Base-by-base conservation (phyloP, 2,888 invertebrate genomes). In the Tiliacea aurago region DNA sequence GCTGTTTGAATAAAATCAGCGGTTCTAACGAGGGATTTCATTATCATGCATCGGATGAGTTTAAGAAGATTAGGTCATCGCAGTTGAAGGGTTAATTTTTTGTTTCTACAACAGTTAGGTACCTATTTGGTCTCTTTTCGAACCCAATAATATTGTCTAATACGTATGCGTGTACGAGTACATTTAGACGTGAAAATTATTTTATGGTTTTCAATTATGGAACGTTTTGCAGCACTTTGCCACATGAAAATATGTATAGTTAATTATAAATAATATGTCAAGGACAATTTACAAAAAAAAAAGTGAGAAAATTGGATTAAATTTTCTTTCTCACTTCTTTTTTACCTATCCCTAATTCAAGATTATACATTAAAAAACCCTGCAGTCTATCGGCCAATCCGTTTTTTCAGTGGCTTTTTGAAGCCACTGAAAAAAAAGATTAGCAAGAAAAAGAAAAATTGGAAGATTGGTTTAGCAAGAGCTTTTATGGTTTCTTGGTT, bases 1-100 rank as follows among this genome's bases (percentile, higher is more conserved):
- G 55, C 23, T 51, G 11, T 56, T 53, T 56, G n/a, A 41, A 79
- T 41, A 53, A 64, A 55, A 70, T 70, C 53, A 76, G 33, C 10
- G 20, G 9, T 59, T 45, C 23, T 58, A 49, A 56, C 28, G n/a
- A 51, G 13, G 18, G 9, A 70, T 11, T 41, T 18, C 28, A 41
- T 23, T 58, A 18, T 37, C 4, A 18, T 47, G 1, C 13, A 9
- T 13, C 2, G 11, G 6, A 47, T 18, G 37, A 62, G 62, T 23
- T 9, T 9, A 3, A 15, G 1, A 43, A 9, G n/a, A 41, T 59
- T 20, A 41, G 10, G 49, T 5, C 37, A 23, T 41, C 20, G 23
- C 4, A 41, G 41, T 6, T 37, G 4, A 20, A 69, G 65, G 6
- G 10, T 6, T 20, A 18, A 43, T 23, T 41, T n/a, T 15, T n/a